Evolutionary conservation across 2,888 invertebrate species (phyloP).

Genomic region (Zygothrica quintamaculata): DNA sequence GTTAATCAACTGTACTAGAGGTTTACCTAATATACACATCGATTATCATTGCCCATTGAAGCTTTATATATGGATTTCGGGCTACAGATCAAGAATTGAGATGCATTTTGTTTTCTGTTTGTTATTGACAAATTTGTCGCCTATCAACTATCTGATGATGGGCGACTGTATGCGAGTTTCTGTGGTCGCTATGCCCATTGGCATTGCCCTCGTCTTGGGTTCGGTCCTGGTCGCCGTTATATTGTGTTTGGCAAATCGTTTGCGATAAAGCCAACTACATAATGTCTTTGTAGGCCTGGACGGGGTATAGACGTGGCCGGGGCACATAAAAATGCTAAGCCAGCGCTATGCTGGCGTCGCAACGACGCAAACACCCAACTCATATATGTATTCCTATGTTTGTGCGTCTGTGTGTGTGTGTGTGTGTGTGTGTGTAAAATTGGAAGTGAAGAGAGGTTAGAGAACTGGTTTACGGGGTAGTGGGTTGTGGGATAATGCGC

Average conservation of each 20-base stretch:
- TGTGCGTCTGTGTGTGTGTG: conserved; percentile 18
- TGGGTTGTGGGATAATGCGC: conserved; percentile 62
- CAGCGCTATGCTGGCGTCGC: conserved; percentile 71
- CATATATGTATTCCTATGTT: conserved; percentile 18
- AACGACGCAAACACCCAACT: conserved; percentile 52
- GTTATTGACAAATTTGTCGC: conserved; percentile 57
- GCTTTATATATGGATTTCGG: too few relatives aligned
- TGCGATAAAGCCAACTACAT: conserved; percentile 80
- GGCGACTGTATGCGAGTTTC: conserved; percentile 11
- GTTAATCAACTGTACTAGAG: too few relatives aligned
- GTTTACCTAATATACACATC: too few relatives aligned
- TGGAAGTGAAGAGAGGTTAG: not conserved
- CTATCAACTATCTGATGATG: conserved; percentile 41
- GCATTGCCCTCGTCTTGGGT: conserved; percentile 39
- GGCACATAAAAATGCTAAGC: conserved; percentile 74
- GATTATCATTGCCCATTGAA: too few relatives aligned
- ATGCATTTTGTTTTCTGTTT: not conserved
- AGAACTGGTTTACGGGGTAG: conserved; percentile 2
- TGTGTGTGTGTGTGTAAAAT: not conserved
- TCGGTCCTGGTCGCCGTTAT: conserved; percentile 60
- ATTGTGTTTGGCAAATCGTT: conserved; percentile 79
- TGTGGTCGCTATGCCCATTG: conserved; percentile 58
- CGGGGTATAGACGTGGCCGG: conserved; percentile 12
- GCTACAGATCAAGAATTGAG: too few relatives aligned
- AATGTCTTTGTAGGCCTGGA: conserved; percentile 70